Base-by-base conservation (phyloP, 2,888 invertebrate genomes). In the Dyspetes luteomarginatus region DNA sequence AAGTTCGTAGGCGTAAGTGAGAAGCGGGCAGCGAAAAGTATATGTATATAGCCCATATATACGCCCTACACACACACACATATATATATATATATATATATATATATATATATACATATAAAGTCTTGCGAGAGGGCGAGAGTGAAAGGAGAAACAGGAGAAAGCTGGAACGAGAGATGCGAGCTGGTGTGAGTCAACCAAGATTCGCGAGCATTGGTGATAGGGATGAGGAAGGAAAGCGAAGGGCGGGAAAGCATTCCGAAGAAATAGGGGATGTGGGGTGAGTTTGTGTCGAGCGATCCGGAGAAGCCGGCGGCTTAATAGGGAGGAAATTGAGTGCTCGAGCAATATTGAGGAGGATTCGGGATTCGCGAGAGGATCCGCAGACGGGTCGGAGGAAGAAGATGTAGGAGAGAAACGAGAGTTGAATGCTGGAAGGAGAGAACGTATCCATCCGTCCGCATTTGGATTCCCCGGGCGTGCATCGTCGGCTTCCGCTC, bases 321-420 rank as follows among this genome's bases (percentile, higher is more conserved):
- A 92, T 91, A 92, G 91, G 91, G 91, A 91, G 91, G 91, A 92
- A 92, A 92, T 92, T 91, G 91, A 91, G 91, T 92, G 91, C 91
- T 91, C 89, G 90, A 91, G 91, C 90, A 91, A 92, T 92, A 92
- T 92, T 91, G 91, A 91, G 90, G 91, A 90, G 90, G 90, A 91
- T 91, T 91, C 90, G 87, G 89, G 89, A 90, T 90, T 89, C 89
- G 89, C 88, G 88, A 86, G 87, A 73, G 87, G 78, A 64, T 81
- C 74, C 76, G 86, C 88, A 86, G 81, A 79, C 77, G 81, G 78
- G 77, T 83, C 50, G 67, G 64, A 41, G 15, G 68, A 74, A 83
- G 74, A 56, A 73, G 75, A 68, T 68, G 17, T 55, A 67, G 24
- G 69, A 65, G 45, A 15, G 73, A 28, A 65, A 71, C 67, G 60